These are phyloP conservation scores for Seladonia tumulorum DNA, from an alignment of 2,888 invertebrate genomes.

Conservation along the genomic window DNA sequence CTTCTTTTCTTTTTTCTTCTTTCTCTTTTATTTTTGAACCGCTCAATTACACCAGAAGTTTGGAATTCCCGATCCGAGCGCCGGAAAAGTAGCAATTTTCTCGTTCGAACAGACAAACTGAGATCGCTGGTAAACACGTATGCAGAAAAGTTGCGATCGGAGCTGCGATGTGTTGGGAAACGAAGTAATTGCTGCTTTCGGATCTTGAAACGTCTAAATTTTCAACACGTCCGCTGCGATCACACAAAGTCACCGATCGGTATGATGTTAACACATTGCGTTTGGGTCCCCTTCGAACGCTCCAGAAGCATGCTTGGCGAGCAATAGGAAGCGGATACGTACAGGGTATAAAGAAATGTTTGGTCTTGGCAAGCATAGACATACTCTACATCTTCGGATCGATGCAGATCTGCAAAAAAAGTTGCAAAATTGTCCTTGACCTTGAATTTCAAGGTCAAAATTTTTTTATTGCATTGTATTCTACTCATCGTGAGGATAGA, in stretches of 20 bases:
- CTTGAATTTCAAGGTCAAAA: too few relatives aligned
- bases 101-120: not conserved
- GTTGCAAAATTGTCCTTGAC: too few relatives aligned
- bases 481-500: too few relatives aligned
- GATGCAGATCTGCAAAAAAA: too few relatives aligned
- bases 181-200: not conserved
- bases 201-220: not conserved
- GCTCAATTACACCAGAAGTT: slow-evolving; percentile 5
- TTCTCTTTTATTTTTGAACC: not conserved
- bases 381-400: too few relatives aligned
- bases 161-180: not conserved
- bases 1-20: not conserved
- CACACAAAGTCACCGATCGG: not conserved
- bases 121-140: not conserved
- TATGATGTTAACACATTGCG: too few relatives aligned
- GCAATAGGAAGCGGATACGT: too few relatives aligned
- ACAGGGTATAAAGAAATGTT: too few relatives aligned
- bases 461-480: too few relatives aligned
- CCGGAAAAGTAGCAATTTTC: not conserved
- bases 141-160: not conserved
- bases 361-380: too few relatives aligned
- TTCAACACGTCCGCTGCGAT: not conserved
- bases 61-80: not conserved
- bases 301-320: too few relatives aligned
- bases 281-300: too few relatives aligned